Conservation (phyloP, 2,888 invertebrate species). For the Hecatera dysodea region DNA sequence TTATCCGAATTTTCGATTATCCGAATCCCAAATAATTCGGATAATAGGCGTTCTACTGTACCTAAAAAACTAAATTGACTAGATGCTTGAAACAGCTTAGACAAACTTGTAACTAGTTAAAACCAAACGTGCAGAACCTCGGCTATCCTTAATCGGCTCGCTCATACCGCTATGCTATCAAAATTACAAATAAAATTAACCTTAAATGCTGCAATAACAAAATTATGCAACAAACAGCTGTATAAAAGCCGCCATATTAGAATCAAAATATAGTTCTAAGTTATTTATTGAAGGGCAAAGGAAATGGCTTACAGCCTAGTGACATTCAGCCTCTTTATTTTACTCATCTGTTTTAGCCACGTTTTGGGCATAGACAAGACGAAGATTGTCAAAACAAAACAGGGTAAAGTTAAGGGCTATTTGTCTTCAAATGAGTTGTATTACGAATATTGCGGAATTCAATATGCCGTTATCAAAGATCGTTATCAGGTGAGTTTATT, state of each 20-base stretch:
- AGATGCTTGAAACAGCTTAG: not conserved
- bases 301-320: constrained; percentile 69
- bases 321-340: constrained; percentile 62
- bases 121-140: constrained; percentile 40
- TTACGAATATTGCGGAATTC: constrained; percentile 84
- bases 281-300: constrained; percentile 50
- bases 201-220: constrained; percentile 31
- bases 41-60: too few species aligned
- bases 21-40: too few species aligned
- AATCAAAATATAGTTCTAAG: constrained; percentile 58
- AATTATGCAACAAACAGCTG: constrained; percentile 41
- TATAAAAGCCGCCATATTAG: constrained; percentile 65
- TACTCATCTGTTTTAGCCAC: constrained; percentile 67
- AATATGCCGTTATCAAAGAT: constrained; percentile 79
- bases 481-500: constrained; percentile 79
- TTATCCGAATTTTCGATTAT: too few species aligned
- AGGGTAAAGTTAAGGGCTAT: constrained; percentile 83
- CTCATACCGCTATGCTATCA: constrained; percentile 32
- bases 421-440: constrained; percentile 78
- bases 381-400: constrained; percentile 78
- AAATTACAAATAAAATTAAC: constrained; percentile 49
- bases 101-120: not conserved
- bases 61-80: not conserved
- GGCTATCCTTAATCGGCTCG: not conserved
- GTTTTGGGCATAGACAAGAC: constrained; percentile 70